Evolutionary conservation across 2,113 vertebrate species (phyloP).

Genomic region (Leiothrix lutea): DNA sequence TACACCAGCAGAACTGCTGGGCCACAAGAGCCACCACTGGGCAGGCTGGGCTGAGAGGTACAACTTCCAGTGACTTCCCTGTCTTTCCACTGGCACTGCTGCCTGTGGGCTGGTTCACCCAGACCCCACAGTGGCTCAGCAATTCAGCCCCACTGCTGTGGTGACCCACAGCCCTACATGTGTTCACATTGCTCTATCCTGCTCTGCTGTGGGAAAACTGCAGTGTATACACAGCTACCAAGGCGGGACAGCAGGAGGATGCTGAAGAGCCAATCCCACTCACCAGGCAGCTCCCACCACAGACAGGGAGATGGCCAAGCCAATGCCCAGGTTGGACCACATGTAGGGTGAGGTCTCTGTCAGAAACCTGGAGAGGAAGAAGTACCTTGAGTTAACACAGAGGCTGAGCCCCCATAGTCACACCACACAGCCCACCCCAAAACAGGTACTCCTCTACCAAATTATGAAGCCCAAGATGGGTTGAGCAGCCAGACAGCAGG

Average conservation of each 20-base stretch:
- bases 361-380: slow-evolving; percentile 84
- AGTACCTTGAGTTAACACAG: background rate
- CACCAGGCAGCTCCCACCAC: slow-evolving; percentile 98
- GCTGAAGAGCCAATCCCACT: slow-evolving; percentile 56
- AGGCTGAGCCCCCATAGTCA: background rate
- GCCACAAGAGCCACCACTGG: background rate
- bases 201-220: background rate
- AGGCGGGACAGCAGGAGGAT: background rate
- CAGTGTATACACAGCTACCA: background rate
- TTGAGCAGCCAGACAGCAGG: background rate
- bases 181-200: accelerated
- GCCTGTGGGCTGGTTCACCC: background rate
- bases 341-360: slow-evolving; percentile 97
- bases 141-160: background rate
- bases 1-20: background rate
- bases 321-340: slow-evolving; percentile 97
- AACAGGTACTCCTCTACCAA: background rate
- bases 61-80: background rate
- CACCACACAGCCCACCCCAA: background rate
- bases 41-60: background rate
- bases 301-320: slow-evolving; percentile 93
- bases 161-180: background rate
- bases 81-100: background rate
- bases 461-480: background rate
- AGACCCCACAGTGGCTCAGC: background rate